These are phyloP conservation scores for Myotis myotis DNA, from an alignment of 2,797 vertebrate species.

Conservation along the genomic window DNA sequence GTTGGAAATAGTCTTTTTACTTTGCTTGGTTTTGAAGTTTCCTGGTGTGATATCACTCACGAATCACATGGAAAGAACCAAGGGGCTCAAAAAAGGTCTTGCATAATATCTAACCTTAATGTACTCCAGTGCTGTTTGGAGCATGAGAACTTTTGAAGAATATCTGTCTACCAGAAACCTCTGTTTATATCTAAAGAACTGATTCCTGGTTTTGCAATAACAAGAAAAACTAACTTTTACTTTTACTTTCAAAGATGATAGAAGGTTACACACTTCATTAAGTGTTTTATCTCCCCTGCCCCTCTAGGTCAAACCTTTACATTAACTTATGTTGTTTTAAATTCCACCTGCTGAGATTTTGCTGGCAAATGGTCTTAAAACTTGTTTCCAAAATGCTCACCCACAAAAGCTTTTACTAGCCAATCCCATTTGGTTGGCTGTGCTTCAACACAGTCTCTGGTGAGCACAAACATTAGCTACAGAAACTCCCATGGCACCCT, in stretches of 20 bases:
- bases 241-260: slow-evolving; percentile 32
- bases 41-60: slow-evolving; percentile 51
- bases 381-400: slow-evolving; percentile 56
- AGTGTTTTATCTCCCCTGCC: slow-evolving; percentile 20
- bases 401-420: slow-evolving; percentile 63
- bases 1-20: not conserved
- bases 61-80: slow-evolving; percentile 1
- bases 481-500: slow-evolving; percentile 63
- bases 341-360: slow-evolving; percentile 57
- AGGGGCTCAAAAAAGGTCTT: not conserved
- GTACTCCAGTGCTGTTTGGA: not conserved
- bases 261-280: not conserved
- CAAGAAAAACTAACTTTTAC: slow-evolving; percentile 21
- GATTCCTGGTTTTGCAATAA: not conserved
- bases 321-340: slow-evolving; percentile 26
- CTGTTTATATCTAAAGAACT: not conserved
- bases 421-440: slow-evolving; percentile 68
- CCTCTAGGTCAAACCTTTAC: not conserved
- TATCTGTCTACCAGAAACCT: not conserved
- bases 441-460: slow-evolving; percentile 48
- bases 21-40: slow-evolving; percentile 56
- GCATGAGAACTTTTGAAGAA: not conserved
- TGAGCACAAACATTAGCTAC: slow-evolving; percentile 57
- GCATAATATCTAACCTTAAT: not conserved
- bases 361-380: slow-evolving; percentile 66